These are phyloP conservation scores for Microcebus griseorufus DNA, from an alignment of 2,113 vertebrate genomes.

Conservation along the genomic window DNA sequence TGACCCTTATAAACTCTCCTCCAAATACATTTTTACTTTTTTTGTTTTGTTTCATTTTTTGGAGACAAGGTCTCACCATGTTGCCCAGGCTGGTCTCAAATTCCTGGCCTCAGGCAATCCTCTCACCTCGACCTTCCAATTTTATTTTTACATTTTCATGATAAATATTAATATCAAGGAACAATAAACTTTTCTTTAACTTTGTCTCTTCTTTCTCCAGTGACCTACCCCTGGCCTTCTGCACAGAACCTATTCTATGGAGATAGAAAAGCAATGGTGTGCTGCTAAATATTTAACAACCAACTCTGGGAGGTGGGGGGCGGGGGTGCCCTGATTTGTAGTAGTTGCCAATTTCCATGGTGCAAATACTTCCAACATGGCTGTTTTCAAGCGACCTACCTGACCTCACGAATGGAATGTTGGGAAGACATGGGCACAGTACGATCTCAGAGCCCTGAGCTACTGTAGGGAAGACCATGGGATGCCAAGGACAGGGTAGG, in stretches of 20 bases:
- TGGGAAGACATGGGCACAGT: background rate
- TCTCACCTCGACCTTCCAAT: no score
- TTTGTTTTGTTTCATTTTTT: no score
- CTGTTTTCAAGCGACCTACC: background rate
- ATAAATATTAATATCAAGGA: background rate
- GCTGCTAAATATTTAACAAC: background rate
- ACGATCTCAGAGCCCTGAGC: background rate
- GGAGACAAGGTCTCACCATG: no score
- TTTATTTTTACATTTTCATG: background rate
- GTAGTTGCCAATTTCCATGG: background rate
- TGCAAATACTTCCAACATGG: background rate
- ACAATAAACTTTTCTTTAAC: background rate
- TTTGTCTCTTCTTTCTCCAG: background rate
- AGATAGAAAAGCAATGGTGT: background rate
- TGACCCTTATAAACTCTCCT: background rate
- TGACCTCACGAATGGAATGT: background rate
- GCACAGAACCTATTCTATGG: background rate
- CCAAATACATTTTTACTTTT: background rate
- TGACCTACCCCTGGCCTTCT: background rate
- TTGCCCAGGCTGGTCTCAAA: no score
- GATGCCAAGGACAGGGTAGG: background rate
- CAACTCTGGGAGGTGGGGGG: background rate
- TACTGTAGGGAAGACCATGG: background rate
- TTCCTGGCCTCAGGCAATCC: no score
- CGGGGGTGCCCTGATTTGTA: background rate